Evolutionary conservation across 2,888 invertebrate genomes (phyloP).

Genomic region (Myopa testacea): DNA sequence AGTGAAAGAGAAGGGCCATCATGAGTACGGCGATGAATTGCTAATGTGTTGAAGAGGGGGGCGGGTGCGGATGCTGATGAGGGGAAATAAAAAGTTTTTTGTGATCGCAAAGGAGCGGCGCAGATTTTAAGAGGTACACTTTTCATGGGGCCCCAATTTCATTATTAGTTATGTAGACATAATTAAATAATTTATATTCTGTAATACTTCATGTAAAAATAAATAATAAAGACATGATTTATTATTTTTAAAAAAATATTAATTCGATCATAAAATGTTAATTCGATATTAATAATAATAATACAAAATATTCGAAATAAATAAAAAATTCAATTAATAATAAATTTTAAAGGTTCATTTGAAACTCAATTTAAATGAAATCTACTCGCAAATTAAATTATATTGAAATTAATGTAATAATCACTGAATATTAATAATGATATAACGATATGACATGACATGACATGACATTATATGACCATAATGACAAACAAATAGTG

Average conservation of each 20-base stretch:
- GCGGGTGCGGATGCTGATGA: not conserved
- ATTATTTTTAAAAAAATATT: too few species aligned
- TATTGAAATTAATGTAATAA: too few species aligned
- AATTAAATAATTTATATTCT: not conserved
- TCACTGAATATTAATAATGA: too few species aligned
- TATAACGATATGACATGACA: too few species aligned
- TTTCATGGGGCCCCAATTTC: not conserved
- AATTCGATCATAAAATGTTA: too few species aligned
- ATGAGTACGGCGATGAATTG: not conserved
- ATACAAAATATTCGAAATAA: too few species aligned
- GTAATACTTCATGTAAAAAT: not conserved
- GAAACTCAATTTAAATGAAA: too few species aligned
- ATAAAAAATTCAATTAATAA: too few species aligned
- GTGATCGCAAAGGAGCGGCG: not conserved
- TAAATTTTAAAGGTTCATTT: too few species aligned
- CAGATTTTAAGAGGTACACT: not conserved
- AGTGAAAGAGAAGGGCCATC: not conserved
- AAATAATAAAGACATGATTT: not conserved
- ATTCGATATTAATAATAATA: too few species aligned
- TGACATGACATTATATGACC: too few species aligned
- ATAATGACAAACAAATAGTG: not conserved
- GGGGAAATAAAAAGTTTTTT: not conserved
- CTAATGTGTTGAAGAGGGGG: not conserved
- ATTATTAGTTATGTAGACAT: not conserved
- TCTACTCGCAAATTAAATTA: too few species aligned